Conservation (phyloP, 1,140 invertebrate genomes). For the Lethocerus indicus region DNA sequence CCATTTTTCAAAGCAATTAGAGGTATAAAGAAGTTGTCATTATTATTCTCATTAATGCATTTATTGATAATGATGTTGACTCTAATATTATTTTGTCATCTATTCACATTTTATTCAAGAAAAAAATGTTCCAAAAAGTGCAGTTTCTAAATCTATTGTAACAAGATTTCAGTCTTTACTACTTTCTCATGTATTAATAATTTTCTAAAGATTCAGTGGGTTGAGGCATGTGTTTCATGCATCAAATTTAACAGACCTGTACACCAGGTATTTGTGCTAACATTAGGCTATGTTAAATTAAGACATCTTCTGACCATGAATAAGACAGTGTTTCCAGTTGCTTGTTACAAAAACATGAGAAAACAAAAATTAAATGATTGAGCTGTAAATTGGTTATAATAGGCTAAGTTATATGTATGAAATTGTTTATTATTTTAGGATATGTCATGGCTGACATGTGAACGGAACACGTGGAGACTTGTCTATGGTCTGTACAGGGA, state of each 20-base stretch:
- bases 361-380: not conserved
- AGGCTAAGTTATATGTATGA: not conserved
- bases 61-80: conserved; percentile 1
- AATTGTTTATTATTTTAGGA: conserved; percentile 9
- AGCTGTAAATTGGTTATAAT: not conserved
- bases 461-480: conserved; percentile 75
- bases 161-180: too few species aligned
- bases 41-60: not conserved
- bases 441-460: conserved; percentile 48
- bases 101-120: not conserved
- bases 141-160: too few species aligned
- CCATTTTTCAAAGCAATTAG: not conserved
- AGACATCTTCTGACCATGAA: too few species aligned
- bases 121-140: not conserved
- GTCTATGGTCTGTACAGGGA: conserved; percentile 55
- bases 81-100: not conserved
- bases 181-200: too few species aligned
- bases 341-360: not conserved
- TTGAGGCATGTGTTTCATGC: too few species aligned
- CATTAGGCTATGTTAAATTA: too few species aligned
- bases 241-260: too few species aligned
- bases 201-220: too few species aligned
- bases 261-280: too few species aligned
- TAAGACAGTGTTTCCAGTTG: too few species aligned
- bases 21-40: not conserved